Evolutionary conservation across 2,797 vertebrate species (phyloP), one percentile per base, ranked within the genome.

Genomic region (Vultur gryphus): DNA sequence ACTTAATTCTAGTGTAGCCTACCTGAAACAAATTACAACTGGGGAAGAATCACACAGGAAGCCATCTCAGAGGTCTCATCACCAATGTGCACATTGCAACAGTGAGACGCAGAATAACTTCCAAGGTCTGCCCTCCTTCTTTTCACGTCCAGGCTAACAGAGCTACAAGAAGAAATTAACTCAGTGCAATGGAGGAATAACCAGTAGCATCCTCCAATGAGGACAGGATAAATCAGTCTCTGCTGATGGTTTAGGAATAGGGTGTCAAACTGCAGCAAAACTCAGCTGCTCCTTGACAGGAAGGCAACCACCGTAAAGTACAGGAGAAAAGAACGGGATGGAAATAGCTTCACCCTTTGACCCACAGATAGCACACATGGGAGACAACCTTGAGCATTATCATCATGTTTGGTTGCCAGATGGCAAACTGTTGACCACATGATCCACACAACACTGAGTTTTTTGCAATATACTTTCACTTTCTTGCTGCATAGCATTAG

Each of bases 391-490:
- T 64, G 26, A 79, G 41, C 18, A 15, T 48, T 65, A 72, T 46
- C 65, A 83, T 66, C 25, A n/a, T 4, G 21, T 70, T 66, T 54
- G 5, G 16, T 13, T 95, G 44, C 17, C 81, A 67, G n/a, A 57
- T 12, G 9, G 51, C 39, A 90, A 96, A 90, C 17, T 8, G 5
- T 35, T 84, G 66, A 52, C 46, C 66, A 62, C 7, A 7, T 39
- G 37, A 73, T 7, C 48, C 43, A 70, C 37, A 51, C 1, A 37
- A 77, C 7, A 26, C 21, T 13, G 16, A 49, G 11, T 0, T 1
- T 90, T 91, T 28, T 33, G 26, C 25, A 41, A 46, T 13, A 62
- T 13, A 39, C 37, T 72, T 76, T 79, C 29, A 62, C 52, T 77
- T 92, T 75, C 75, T 85, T 67, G 59, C 37, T 80, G 26, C 64